Base-by-base conservation (phyloP, 2,888 invertebrate species). In the Tenthredo scrophulariae region DNA sequence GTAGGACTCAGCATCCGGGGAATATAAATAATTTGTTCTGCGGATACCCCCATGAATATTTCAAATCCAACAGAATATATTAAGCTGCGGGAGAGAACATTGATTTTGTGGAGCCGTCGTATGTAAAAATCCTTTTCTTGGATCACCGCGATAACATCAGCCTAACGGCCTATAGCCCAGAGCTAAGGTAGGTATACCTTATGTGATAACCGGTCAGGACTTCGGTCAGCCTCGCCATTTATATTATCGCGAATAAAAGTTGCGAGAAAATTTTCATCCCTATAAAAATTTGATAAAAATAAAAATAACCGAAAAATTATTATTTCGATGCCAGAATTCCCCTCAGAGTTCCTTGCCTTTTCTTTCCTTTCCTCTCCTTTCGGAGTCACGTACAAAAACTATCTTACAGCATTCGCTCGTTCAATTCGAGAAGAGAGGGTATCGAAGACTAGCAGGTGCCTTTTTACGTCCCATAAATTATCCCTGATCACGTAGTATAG, bases 41-140 rank as follows among this genome's bases (percentile, higher is more conserved):
- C 72, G 62, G 80, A 80, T 37, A 58, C 18, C 62, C 80, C 80
- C 62, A 83, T 83, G 83, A 65, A 83, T 83, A 83, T 83, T 83
- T 83, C 83, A 83, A 83, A 83, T 83, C 43, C 70, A 46, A 50
- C 18, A 22, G 80, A 62, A 65, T 43, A 54, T 54, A 77, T 77
- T 77, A 80, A 80, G 62, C 58, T n/a, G n/a, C 83, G 33, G 83
- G 62, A 43, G 83, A 50, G 62, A 67, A 83, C 67, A 83, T 67
- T 70, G 83, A 83, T 83, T 83, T 83, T 67, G 83, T 43, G 43
- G 83, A 46, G 67, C 70, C 29, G 70, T 40, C 22, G 80, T 80
- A 80, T 62, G 80, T 58, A 80, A 80, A 62, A 80, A 80, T 80
- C 65, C 62, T 40, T 80, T 62, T 80, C 62, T 37, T 62, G 62